Percentiles rank a stretch among this genome's conserved stretches.
Evolutionary conservation across 2,113 vertebrate genomes (phyloP).

Genomic region (Puffinus mauretanicus): DNA sequence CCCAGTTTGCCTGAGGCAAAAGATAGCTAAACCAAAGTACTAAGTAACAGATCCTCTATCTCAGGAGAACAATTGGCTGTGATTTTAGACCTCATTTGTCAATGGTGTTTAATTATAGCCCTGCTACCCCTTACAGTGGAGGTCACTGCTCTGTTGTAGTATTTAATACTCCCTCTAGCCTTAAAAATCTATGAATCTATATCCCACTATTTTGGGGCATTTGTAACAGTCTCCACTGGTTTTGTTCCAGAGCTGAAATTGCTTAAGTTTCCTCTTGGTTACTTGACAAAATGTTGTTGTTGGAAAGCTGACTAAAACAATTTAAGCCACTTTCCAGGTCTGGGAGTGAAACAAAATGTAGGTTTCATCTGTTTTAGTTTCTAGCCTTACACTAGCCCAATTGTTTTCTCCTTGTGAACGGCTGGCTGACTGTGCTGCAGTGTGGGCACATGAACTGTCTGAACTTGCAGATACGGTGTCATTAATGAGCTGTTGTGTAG

Average conservation of each 20-base stretch:
- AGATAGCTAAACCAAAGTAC: slow-evolving; percentile 9
- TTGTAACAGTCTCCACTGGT: background rate
- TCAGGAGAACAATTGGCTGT: slow-evolving; percentile 40
- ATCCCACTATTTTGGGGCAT: background rate
- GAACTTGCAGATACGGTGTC: background rate
- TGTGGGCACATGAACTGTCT: background rate
- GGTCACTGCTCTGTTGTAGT: slow-evolving; percentile 2
- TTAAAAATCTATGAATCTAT: slow-evolving; percentile 55
- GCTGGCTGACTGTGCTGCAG: background rate
- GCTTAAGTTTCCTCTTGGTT: background rate
- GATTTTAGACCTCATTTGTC: slow-evolving; percentile 64
- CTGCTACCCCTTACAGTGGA: slow-evolving; percentile 3
- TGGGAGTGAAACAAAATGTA: background rate
- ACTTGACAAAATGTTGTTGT: background rate
- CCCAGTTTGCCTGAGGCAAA: slow-evolving; percentile 35
- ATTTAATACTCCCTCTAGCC: slow-evolving; percentile 30
- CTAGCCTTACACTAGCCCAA: background rate
- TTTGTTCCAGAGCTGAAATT: slow-evolving; percentile 16
- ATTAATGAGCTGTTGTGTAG: background rate
- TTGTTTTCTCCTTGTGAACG: background rate
- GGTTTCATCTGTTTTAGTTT: background rate
- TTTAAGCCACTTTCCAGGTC: background rate
- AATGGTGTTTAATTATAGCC: slow-evolving; percentile 59
- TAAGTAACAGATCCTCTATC: slow-evolving; percentile 25
- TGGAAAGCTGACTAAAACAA: slow-evolving; percentile 1